Evolutionary conservation across 37 sponge, comb jelly and placozoan species (phyloP).

Genomic region (Amphimedon queenslandica): DNA sequence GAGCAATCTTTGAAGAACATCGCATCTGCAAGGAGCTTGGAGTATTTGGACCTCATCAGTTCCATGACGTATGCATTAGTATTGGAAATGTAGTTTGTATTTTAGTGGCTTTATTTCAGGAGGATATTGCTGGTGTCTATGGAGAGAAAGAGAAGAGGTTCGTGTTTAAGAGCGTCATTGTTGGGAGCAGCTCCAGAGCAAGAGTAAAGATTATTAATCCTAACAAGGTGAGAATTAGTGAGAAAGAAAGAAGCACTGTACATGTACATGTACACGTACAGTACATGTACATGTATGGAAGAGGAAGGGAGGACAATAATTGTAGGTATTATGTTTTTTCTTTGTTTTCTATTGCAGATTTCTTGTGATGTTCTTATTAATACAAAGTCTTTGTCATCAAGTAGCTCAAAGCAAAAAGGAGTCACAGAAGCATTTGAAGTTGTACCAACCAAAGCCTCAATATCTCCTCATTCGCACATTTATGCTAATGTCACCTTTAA

Average conservation of each 20-base stretch:
- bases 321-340: neutral
- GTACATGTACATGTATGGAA: too few species aligned
- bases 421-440: constrained; percentile 80
- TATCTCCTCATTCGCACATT: constrained; percentile 76
- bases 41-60: constrained; percentile 51
- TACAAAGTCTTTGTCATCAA: constrained; percentile 15
- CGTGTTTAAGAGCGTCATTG: constrained; percentile 86
- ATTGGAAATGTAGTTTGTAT: neutral
- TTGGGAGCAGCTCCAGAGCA: constrained; percentile 78
- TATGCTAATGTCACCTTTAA: constrained; percentile 87
- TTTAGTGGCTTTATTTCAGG: neutral
- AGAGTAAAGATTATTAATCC: constrained; percentile 85
- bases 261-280: too few species aligned
- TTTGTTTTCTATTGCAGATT: constrained; percentile 33
- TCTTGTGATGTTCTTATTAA: constrained; percentile 78
- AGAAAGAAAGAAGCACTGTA: too few species aligned
- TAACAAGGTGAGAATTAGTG: constrained; percentile 69
- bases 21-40: constrained; percentile 79
- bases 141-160: constrained; percentile 88
- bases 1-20: constrained; percentile 94
- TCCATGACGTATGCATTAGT: constrained; percentile 24
- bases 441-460: constrained; percentile 72
- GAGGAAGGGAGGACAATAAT: too few species aligned
- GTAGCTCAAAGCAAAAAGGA: constrained; percentile 33
- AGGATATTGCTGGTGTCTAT: constrained; percentile 80